Conservation (phyloP, 2,113 vertebrate genomes). For the Triplophysa tibetana region DNA sequence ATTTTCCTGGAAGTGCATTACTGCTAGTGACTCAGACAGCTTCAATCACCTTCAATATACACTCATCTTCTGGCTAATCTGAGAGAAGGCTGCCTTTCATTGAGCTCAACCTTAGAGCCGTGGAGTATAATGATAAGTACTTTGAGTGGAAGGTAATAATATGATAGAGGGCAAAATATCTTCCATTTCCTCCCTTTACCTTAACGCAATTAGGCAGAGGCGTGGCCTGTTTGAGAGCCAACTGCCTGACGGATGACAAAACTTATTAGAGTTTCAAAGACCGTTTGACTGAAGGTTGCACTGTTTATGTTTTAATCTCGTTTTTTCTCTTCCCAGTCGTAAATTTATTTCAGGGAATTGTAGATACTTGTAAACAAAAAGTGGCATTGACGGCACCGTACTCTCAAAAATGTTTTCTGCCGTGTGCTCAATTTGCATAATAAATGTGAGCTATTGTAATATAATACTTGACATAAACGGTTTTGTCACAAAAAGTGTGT, state of each 20-base stretch:
- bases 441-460: too few relatives aligned
- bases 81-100: conserved; percentile 24
- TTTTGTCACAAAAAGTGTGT: too few relatives aligned
- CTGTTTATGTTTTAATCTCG: conserved; percentile 5
- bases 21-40: conserved; percentile 38
- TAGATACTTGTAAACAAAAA: conserved; percentile 4
- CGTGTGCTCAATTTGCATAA: too few relatives aligned
- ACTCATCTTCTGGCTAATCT: conserved; percentile 43
- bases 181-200: conserved; percentile 34
- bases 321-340: background rate
- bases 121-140: conserved; percentile 47
- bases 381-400: background rate
- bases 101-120: conserved; percentile 30
- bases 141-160: conserved; percentile 50
- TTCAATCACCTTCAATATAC: conserved; percentile 40
- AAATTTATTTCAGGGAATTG: background rate
- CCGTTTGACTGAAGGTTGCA: conserved; percentile 31
- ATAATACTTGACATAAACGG: too few relatives aligned
- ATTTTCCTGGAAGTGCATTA: conserved; percentile 45
- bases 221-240: conserved; percentile 27
- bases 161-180: conserved; percentile 38
- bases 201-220: conserved; percentile 34
- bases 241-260: conserved; percentile 41
- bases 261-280: conserved; percentile 37
- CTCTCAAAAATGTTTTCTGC: background rate